Conservation (phyloP, 2,888 invertebrate species). For the Malthinus seriepunctatus region DNA sequence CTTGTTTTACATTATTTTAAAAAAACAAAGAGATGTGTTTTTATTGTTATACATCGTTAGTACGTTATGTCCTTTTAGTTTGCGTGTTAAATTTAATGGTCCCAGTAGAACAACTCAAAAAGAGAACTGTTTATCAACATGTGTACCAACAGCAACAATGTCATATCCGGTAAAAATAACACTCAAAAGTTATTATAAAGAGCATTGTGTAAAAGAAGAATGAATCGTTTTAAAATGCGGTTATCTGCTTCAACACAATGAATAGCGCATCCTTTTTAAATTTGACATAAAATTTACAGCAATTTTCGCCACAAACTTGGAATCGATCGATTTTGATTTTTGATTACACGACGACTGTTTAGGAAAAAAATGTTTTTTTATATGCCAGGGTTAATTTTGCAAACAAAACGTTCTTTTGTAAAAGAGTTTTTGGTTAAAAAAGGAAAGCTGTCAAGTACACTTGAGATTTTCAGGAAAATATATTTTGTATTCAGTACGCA, state of each 20-base stretch:
- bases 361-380: background rate
- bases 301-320: no score
- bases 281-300: conserved; percentile 2
- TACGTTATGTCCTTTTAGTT: conserved; percentile 9
- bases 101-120: conserved; percentile 11
- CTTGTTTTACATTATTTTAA: background rate
- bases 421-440: background rate
- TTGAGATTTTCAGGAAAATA: conserved; percentile 3
- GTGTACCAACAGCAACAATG: conserved; percentile 13
- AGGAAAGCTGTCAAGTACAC: conserved; percentile 5
- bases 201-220: conserved; percentile 5
- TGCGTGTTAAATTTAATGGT: conserved; percentile 17
- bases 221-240: conserved; percentile 8
- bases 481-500: no score
- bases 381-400: background rate
- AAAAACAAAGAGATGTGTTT: no score
- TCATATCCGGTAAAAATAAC: conserved; percentile 12
- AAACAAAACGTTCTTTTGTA: background rate
- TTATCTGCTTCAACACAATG: conserved; percentile 6
- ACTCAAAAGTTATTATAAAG: conserved; percentile 11
- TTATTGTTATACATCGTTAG: background rate
- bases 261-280: conserved; percentile 8
- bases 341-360: background rate
- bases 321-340: no score
- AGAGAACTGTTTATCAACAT: conserved; percentile 16